Percentiles rank a stretch among this genome's conserved stretches.
phyloP scores from a whole-genome alignment of 2,113 vertebrate genomes.

The Oncorhynchus keta region DNA sequence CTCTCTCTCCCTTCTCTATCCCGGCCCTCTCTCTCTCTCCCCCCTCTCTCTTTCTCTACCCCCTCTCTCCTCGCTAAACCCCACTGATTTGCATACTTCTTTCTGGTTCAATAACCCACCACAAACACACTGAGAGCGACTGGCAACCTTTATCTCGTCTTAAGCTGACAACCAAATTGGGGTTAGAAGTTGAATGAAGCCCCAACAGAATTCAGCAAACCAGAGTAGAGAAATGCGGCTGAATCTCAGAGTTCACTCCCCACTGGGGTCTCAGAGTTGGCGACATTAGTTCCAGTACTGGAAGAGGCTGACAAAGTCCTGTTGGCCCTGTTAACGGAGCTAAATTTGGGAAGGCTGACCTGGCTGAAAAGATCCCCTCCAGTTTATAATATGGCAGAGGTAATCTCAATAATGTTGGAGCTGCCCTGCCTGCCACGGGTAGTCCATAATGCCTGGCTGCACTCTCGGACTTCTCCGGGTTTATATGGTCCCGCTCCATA shows the following conservation, averaged over 20 bases:
- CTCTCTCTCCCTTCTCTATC: too few species aligned
- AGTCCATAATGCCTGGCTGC: conserved; percentile 41
- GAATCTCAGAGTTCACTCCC: conserved; percentile 28
- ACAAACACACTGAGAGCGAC: neutral
- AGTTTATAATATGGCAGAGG: conserved; percentile 46
- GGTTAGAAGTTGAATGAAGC: conserved; percentile 38
- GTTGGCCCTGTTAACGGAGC: conserved; percentile 55
- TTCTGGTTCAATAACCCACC: conserved; percentile 1
- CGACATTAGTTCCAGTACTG: conserved; percentile 10
- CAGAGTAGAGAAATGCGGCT: conserved; percentile 6
- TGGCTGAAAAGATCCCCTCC: conserved; percentile 53
- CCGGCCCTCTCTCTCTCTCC: neutral
- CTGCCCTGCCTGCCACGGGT: conserved; percentile 25
- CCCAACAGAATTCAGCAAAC: conserved; percentile 4
- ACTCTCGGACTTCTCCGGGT: neutral
- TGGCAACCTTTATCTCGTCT: conserved; percentile 11
- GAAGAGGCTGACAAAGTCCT: conserved; percentile 14
- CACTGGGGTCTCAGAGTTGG: conserved; percentile 20
- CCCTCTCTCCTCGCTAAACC: neutral
- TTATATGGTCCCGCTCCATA: neutral
- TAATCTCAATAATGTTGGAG: conserved; percentile 38
- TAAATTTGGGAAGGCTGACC: conserved; percentile 56
- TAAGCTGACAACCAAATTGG: conserved; percentile 38
- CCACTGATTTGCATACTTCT: conserved; percentile 1
- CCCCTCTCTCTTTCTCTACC: too few species aligned